Percentiles rank a stretch among this genome's conserved stretches.
Evolutionary conservation across 1,140 invertebrate genomes (phyloP).

Genomic region (Drosophila biarmipes): DNA sequence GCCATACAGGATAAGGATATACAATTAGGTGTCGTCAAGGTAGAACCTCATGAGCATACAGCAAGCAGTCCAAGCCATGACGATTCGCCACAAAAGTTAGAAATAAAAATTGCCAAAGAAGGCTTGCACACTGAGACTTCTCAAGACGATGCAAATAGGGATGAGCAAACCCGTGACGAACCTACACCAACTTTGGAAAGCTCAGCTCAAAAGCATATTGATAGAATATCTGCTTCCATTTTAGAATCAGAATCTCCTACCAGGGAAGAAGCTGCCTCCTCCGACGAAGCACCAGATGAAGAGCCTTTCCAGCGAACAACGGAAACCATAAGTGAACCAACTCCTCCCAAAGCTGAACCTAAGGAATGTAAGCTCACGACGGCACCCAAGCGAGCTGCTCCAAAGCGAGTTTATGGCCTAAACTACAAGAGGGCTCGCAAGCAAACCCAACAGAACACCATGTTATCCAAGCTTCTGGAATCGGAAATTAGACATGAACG

Average conservation of each 20-base stretch:
- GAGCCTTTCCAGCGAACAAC: slow-evolving; percentile 47
- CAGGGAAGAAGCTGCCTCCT: slow-evolving; percentile 3
- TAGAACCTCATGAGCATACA: no score
- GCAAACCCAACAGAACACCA: slow-evolving; percentile 84
- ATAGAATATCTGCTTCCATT: background rate
- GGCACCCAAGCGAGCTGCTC: background rate
- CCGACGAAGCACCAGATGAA: slow-evolving; percentile 79
- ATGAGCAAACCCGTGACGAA: background rate
- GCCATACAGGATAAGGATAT: background rate
- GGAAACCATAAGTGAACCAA: slow-evolving; percentile 4
- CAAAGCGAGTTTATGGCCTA: slow-evolving; percentile 62
- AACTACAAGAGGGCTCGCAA: slow-evolving; percentile 74
- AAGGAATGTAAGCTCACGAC: background rate
- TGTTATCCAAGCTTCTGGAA: slow-evolving; percentile 87
- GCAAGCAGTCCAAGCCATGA: background rate
- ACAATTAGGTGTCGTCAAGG: background rate
- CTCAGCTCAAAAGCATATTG: background rate
- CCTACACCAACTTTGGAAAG: background rate
- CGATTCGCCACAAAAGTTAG: background rate
- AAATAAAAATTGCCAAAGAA: background rate
- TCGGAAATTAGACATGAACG: slow-evolving; percentile 89
- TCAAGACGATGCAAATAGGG: background rate
- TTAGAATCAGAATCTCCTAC: background rate
- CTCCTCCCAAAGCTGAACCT: background rate
- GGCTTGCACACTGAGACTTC: background rate